A percentile compares a stretch with the other conserved stretches of the same genome.
Conservation (phyloP, 2,888 invertebrate genomes). For the Formica aserva region DNA sequence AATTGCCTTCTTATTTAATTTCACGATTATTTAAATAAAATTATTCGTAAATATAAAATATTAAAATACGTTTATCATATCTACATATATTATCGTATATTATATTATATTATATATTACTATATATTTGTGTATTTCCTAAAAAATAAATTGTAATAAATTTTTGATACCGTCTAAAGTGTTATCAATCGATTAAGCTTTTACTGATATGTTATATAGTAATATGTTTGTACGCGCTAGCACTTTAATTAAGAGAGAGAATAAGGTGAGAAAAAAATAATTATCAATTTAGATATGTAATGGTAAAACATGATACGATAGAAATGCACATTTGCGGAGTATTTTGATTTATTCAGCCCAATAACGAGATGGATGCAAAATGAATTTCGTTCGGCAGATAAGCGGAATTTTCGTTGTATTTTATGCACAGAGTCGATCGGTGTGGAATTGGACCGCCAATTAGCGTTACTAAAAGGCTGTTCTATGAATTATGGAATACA, state of each 20-base stretch:
- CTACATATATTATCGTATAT: too few species aligned
- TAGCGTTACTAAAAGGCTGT: slow-evolving; percentile 45
- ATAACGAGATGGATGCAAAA: slow-evolving; percentile 37
- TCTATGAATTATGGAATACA: slow-evolving; percentile 45
- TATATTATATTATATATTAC: too few species aligned
- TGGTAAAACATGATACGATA: not conserved
- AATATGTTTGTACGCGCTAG: not conserved
- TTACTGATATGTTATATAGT: not conserved
- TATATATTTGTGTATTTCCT: not conserved
- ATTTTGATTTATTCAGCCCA: slow-evolving; percentile 26
- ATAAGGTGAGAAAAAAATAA: slow-evolving; percentile 10
- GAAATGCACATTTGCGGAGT: not conserved
- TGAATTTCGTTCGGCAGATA: slow-evolving; percentile 32
- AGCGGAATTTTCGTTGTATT: slow-evolving; percentile 46
- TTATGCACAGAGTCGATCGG: slow-evolving; percentile 6
- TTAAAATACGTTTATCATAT: not conserved
- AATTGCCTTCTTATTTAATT: not conserved
- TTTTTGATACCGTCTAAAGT: not conserved
- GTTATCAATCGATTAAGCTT: not conserved
- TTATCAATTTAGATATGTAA: not conserved
- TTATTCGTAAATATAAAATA: slow-evolving; percentile 14
- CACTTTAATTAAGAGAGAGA: not conserved
- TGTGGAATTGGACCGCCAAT: slow-evolving; percentile 46
- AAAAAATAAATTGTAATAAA: not conserved
- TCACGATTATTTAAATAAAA: not conserved